Evolutionary conservation across 2,797 vertebrate species (phyloP).

Genomic region (Gouania willdenowi): DNA sequence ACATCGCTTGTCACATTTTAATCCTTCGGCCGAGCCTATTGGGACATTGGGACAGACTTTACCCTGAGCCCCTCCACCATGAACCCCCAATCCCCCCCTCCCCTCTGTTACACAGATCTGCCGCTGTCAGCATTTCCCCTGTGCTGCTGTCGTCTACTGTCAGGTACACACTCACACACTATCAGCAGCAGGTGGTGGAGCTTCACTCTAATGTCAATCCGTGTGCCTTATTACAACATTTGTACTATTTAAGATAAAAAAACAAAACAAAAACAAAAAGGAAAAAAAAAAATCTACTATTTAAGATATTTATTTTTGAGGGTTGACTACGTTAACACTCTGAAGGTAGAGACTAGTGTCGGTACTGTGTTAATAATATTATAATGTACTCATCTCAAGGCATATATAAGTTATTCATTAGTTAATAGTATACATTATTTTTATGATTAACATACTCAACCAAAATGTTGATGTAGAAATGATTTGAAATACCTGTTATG

Average conservation of each 20-base stretch:
- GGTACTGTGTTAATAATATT: constrained; percentile 90
- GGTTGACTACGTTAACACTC: constrained; percentile 91
- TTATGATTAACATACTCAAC: constrained; percentile 96
- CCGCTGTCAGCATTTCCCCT: constrained; percentile 92
- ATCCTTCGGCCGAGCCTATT: constrained; percentile 84
- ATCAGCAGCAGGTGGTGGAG: constrained; percentile 28
- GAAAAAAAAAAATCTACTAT: constrained; percentile 69
- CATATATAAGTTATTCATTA: constrained; percentile 99
- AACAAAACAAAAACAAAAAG: constrained; percentile 24
- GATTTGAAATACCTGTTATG: constrained; percentile 93
- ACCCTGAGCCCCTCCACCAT: constrained; percentile 22
- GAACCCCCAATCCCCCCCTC: neutral
- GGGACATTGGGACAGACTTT: constrained; percentile 79
- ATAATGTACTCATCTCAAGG: constrained; percentile 99
- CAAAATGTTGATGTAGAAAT: constrained; percentile 93
- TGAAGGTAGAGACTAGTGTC: constrained; percentile 91
- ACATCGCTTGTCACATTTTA: constrained; percentile 96
- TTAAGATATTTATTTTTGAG: constrained; percentile 97
- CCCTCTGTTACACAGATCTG: constrained; percentile 25
- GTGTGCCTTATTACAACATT: constrained; percentile 91
- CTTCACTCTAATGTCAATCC: constrained; percentile 74
- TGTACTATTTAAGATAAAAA: constrained; percentile 86
- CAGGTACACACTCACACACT: constrained; percentile 52
- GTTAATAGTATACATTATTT: constrained; percentile 68
- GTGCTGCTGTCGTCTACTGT: constrained; percentile 58